These are phyloP conservation scores for Lamprologus ornatipinnis DNA, from an alignment of 2,113 vertebrate species.

Conservation along the genomic window DNA sequence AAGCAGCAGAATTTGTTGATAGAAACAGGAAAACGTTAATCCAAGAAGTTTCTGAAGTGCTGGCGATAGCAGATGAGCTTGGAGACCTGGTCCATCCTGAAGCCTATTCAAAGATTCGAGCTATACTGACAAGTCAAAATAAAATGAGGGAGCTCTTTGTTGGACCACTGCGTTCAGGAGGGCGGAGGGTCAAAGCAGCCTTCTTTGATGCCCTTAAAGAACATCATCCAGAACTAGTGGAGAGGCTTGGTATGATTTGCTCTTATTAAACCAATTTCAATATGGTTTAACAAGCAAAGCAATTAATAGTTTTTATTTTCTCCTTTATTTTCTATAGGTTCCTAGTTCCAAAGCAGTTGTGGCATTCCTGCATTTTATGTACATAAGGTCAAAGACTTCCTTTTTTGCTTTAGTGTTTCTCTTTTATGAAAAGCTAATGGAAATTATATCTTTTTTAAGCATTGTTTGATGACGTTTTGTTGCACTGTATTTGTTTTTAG, in stretches of 20 bases:
- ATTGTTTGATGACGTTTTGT: not conserved
- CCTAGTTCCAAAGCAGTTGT: not conserved
- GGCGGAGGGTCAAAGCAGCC: not conserved
- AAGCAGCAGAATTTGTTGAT: constrained; percentile 32
- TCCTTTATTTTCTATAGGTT: not conserved
- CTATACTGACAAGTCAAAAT: accelerated
- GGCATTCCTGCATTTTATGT: not conserved
- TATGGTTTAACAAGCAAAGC: not conserved
- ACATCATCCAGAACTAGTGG: not conserved
- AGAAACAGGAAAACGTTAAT: not conserved
- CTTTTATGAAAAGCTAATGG: not conserved
- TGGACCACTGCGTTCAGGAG: not conserved
- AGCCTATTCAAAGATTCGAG: not conserved
- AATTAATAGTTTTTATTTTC: not conserved
- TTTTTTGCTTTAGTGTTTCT: not conserved
- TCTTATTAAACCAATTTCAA: not conserved
- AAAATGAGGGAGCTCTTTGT: constrained; percentile 16
- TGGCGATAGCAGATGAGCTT: constrained; percentile 5
- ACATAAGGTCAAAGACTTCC: not conserved
- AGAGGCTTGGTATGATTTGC: not conserved
- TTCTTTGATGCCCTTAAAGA: constrained; percentile 31
- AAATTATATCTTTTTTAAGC: not conserved
- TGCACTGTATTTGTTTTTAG: not conserved
- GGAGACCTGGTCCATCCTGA: constrained; percentile 2
- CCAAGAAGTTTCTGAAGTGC: not conserved